phyloP scores from a whole-genome alignment of 2,888 invertebrate species.

The Dioctria rufipes region DNA sequence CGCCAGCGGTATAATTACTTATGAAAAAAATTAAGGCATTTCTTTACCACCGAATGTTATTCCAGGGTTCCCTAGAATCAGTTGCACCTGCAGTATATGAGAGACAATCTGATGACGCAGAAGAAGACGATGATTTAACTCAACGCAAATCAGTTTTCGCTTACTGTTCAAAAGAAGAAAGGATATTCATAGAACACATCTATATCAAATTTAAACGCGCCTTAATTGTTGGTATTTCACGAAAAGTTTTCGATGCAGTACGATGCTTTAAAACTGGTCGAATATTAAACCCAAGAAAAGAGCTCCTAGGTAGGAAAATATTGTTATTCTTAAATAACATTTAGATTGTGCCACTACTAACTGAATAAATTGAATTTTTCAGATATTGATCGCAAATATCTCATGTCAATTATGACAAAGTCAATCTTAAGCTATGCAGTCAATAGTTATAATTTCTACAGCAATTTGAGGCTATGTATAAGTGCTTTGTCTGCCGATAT shows the following conservation, averaged over 20 bases:
- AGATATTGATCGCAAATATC: constrained; percentile 66
- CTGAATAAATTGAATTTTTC: background rate
- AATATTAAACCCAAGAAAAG: constrained; percentile 65
- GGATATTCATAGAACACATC: constrained; percentile 68
- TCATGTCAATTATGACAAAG: constrained; percentile 65
- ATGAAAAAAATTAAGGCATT: background rate
- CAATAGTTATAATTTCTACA: constrained; percentile 65
- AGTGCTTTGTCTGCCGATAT: constrained; percentile 67
- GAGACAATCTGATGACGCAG: background rate
- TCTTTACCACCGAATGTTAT: constrained; percentile 7
- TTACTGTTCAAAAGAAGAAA: constrained; percentile 54
- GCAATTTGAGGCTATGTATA: constrained; percentile 64
- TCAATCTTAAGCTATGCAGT: constrained; percentile 66
- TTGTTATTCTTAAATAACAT: background rate
- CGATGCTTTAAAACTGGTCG: constrained; percentile 66
- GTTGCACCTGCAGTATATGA: constrained; percentile 64
- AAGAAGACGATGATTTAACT: background rate
- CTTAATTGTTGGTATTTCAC: constrained; percentile 66
- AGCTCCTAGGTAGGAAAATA: constrained; percentile 62
- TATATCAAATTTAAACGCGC: constrained; percentile 68
- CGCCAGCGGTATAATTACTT: constrained; percentile 64
- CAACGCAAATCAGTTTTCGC: background rate
- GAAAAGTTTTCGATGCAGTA: constrained; percentile 67
- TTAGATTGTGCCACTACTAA: background rate
- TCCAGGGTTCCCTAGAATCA: constrained; percentile 67